These are phyloP conservation scores for Eumeta japonica DNA, from an alignment of 1,140 invertebrate genomes.

Conservation along the genomic window DNA sequence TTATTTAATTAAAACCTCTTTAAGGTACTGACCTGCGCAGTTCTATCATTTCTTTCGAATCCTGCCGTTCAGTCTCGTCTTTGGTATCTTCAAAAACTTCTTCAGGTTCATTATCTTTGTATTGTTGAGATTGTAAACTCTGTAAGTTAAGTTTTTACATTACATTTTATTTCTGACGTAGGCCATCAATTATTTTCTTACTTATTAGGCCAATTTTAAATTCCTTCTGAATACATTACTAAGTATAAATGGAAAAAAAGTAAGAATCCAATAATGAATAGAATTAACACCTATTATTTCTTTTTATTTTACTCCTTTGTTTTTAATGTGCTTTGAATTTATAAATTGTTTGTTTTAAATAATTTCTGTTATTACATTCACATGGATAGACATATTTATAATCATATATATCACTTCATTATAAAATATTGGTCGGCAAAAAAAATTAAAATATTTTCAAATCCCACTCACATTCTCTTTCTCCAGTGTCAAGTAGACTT, in stretches of 20 bases:
- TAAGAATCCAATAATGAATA: too few species aligned
- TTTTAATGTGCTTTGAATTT: background rate
- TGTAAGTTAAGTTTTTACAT: too few species aligned
- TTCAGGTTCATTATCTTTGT: conserved; percentile 14
- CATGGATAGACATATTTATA: background rate
- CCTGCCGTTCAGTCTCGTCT: conserved; percentile 18
- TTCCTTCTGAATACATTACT: too few species aligned
- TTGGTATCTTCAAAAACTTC: conserved; percentile 20
- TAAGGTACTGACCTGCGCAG: conserved; percentile 20
- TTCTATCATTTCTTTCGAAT: conserved; percentile 7
- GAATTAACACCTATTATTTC: too few species aligned
- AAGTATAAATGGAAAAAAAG: too few species aligned
- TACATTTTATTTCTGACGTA: too few species aligned
- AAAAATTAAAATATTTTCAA: background rate
- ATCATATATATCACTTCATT: too few species aligned
- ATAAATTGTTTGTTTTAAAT: background rate
- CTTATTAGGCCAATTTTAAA: too few species aligned
- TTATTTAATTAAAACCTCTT: too few species aligned
- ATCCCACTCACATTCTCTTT: conserved; percentile 47
- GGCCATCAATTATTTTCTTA: too few species aligned
- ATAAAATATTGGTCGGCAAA: too few species aligned
- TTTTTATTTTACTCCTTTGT: too few species aligned
- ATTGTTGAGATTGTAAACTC: conserved; percentile 1
- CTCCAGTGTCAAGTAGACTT: conserved; percentile 68
- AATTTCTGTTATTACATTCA: background rate